Evolutionary conservation across 2,888 invertebrate genomes (phyloP).

Genomic region (Escarpia spicata): DNA sequence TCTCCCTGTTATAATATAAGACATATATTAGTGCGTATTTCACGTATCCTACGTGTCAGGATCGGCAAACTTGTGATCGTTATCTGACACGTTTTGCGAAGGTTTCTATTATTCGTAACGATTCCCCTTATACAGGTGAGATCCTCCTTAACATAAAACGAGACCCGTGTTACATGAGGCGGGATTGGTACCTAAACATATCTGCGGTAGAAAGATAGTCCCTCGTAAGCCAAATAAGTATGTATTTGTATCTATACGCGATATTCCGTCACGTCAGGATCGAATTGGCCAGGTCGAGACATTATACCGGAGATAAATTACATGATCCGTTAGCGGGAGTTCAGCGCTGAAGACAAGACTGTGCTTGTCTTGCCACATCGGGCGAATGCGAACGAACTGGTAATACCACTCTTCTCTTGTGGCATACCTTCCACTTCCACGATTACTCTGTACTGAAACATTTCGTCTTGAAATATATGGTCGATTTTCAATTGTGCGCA

Average conservation of each 20-base stretch:
- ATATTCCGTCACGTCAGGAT: background rate
- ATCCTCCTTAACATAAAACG: background rate
- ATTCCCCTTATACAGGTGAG: background rate
- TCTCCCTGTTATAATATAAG: background rate
- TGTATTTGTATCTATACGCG: background rate
- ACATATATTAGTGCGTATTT: background rate
- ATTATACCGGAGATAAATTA: background rate
- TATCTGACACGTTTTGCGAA: background rate
- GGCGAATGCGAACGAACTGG: background rate
- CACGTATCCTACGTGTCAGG: background rate
- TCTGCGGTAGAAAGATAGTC: background rate
- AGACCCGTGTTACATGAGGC: background rate
- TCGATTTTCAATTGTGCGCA: no score
- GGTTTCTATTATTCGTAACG: background rate
- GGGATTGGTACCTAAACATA: background rate
- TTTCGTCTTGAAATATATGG: no score
- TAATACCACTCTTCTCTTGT: background rate
- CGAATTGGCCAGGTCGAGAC: slow-evolving; percentile 8
- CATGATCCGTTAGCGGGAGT: background rate
- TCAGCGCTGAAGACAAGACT: background rate
- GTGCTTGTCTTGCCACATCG: background rate
- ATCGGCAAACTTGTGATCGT: background rate
- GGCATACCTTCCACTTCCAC: background rate
- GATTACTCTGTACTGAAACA: no score
- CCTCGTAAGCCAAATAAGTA: background rate